phyloP scores from a whole-genome alignment of 2,113 vertebrate species.

The Pycnonotus jocosus region DNA sequence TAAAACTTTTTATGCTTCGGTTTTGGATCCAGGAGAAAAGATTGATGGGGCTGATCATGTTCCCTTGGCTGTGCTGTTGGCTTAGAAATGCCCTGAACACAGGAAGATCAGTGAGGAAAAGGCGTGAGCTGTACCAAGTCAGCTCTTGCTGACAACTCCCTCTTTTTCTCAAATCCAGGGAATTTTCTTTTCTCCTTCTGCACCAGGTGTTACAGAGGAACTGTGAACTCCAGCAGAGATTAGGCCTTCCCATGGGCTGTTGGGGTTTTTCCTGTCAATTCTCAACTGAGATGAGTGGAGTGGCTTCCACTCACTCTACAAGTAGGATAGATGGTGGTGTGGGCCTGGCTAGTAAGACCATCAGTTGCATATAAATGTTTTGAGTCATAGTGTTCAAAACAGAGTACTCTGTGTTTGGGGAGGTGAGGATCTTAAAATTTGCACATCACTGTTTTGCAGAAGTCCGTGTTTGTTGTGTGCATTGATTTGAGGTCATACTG shows the following conservation, averaged over 20 bases:
- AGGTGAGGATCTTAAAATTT: not conserved
- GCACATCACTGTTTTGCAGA: not conserved
- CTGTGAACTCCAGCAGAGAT: not conserved
- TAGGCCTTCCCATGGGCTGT: not conserved
- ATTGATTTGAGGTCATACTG: not conserved
- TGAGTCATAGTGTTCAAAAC: not conserved
- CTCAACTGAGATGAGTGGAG: not conserved
- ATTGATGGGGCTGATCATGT: not conserved
- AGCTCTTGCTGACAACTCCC: not conserved
- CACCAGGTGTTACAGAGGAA: not conserved
- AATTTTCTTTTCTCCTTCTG: not conserved
- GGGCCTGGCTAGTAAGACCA: not conserved
- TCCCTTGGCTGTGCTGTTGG: not conserved
- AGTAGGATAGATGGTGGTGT: not conserved
- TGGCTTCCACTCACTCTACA: not conserved
- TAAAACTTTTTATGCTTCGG: not conserved
- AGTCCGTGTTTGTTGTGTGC: not conserved
- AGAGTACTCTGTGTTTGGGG: not conserved
- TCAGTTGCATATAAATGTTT: not conserved
- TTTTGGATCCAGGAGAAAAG: not conserved
- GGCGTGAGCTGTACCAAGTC: not conserved
- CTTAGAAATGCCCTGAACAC: not conserved
- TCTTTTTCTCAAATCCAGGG: not conserved
- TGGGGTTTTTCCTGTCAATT: not conserved
- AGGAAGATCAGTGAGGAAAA: not conserved